phyloP scores from a whole-genome alignment of 53 echinoderm and acorn worm species.

The Hippasteria phrygiana region DNA sequence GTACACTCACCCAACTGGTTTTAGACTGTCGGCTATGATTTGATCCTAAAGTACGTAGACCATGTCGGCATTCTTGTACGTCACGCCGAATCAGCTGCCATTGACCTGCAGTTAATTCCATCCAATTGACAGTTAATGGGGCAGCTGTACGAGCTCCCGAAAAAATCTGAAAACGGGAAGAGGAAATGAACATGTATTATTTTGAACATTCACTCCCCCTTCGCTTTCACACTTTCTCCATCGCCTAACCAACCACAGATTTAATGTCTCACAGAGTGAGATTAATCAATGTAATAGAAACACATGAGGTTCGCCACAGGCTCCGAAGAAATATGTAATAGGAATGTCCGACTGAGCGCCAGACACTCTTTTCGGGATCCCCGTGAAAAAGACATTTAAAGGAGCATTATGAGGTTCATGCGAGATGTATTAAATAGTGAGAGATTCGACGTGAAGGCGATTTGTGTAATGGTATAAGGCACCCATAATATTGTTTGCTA shows the following conservation, averaged over 20 bases:
- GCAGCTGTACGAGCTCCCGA: constrained; percentile 28
- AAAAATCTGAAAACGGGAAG: neutral
- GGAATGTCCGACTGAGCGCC: constrained; percentile 30
- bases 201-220: neutral
- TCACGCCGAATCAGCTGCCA: constrained; percentile 39
- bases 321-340: constrained; percentile 32
- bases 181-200: too few species aligned
- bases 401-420: neutral
- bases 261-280: constrained; percentile 37
- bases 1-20: neutral
- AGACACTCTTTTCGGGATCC: neutral
- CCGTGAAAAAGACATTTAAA: neutral
- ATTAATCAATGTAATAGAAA: constrained; percentile 44
- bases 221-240: constrained; percentile 46
- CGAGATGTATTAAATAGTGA: too few species aligned
- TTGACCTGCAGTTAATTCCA: constrained; percentile 49
- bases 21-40: neutral
- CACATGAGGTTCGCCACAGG: constrained; percentile 46
- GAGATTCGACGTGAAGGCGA: too few species aligned
- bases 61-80: neutral
- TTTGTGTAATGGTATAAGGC: too few species aligned
- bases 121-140: constrained; percentile 52
- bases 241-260: neutral
- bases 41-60: constrained; percentile 8
- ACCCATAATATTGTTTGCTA: too few species aligned